Evolutionary conservation across 2,113 vertebrate genomes (phyloP).

Genomic region (Pogonocichla stellata): DNA sequence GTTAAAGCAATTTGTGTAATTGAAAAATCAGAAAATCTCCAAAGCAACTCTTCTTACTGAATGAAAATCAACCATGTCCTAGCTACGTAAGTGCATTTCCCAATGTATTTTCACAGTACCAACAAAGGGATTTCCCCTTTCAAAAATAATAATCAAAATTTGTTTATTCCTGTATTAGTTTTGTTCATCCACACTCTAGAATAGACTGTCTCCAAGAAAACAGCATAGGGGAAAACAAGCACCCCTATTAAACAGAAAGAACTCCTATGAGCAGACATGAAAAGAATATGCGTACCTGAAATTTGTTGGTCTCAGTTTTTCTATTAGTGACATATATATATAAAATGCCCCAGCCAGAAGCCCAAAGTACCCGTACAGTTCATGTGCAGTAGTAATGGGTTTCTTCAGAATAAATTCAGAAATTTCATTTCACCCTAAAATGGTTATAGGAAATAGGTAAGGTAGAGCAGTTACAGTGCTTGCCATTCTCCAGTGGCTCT

Average conservation of each 20-base stretch:
- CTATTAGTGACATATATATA: neutral
- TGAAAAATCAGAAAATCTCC: neutral
- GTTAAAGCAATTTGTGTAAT: neutral
- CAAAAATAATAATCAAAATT: neutral
- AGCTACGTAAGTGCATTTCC: neutral
- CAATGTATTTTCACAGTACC: neutral
- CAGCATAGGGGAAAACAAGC: neutral
- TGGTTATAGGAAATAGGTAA: neutral
- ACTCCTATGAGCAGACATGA: neutral
- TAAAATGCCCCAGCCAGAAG: neutral
- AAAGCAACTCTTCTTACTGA: neutral
- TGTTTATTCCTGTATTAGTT: neutral
- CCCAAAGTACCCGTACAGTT: neutral
- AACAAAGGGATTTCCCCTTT: neutral
- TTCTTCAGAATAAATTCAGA: neutral
- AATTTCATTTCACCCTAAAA: neutral
- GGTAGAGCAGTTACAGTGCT: neutral
- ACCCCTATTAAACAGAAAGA: neutral
- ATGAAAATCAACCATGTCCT: neutral
- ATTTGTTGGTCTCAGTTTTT: neutral
- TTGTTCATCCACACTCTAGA: neutral
- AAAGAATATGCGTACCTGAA: neutral
- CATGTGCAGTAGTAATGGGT: neutral
- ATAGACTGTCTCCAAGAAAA: neutral
- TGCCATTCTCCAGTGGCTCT: neutral